Evolutionary conservation across 2,797 vertebrate species (phyloP), one percentile per base, ranked within the genome.

Genomic region (Rhadinocentrus ornatus): DNA sequence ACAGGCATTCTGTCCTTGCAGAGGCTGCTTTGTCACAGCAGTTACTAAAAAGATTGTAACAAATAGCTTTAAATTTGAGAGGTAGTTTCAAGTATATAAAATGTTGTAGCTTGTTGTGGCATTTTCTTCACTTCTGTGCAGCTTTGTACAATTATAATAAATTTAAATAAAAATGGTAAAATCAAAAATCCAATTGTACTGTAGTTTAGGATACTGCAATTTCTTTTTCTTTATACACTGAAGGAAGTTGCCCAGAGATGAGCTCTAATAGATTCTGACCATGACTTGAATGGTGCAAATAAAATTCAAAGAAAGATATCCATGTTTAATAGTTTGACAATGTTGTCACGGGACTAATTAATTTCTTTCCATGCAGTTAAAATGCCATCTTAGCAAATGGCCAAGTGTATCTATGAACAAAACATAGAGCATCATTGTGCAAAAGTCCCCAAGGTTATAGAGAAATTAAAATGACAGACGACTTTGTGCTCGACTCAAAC

Each of bases 1-100:
- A 83, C 53, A 66, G 39, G 75, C 71, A 29, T 53, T 75, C 73
- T 69, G 80, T 61, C 71, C 67, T 67, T 80, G 78, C 76, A 34
- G 8, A 55, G 41, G 57, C 54, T 79, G 58, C 69, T 10, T 62
- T 20, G 46, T 70, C 24, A 1, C 29, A 56, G 39, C 37, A 26
- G 20, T 64, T 6, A 73, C 61, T 77, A 55, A 65, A 24, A 48
- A 59, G 4, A 73, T 32, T 60, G 34, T 6, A 59, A 56, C 48
- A 22, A 34, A 65, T 6, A 20, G 31, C 34, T 62, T 41, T 15
- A n/a, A 24, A 16, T 75, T 78, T 77, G 55, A 9, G 29, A 32
- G 27, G 18, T 26, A 37, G 15, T 64, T 78, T 54, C 56, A 32
- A 34, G 13, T 48, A 34, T 50, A 73, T 52, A 56, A 32, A 27